phyloP scores from a whole-genome alignment of 2,113 vertebrate genomes.

The Colius striatus region DNA sequence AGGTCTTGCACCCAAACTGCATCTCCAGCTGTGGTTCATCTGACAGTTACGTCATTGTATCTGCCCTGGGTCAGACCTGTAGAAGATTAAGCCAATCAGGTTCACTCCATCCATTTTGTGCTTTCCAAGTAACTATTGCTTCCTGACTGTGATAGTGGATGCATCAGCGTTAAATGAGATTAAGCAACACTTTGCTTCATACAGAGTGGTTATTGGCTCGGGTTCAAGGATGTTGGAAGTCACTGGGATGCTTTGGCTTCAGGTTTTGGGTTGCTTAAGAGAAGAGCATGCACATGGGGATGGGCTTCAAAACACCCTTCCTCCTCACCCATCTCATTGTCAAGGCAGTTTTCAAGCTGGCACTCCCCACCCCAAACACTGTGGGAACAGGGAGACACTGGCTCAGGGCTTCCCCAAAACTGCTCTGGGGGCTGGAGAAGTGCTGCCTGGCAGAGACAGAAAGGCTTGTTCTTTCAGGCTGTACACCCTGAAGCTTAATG shows the following conservation, averaged over 20 bases:
- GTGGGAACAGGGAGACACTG: rapidly evolving
- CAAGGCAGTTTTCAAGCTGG: not conserved
- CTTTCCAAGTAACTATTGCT: not conserved
- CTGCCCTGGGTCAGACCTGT: not conserved
- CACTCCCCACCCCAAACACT: rapidly evolving
- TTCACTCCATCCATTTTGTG: not conserved
- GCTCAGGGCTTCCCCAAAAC: not conserved
- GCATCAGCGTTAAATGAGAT: not conserved
- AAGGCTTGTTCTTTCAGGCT: not conserved
- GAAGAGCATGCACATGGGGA: rapidly evolving
- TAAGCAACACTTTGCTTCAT: not conserved
- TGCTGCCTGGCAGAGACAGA: not conserved
- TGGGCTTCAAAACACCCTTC: not conserved
- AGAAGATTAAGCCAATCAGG: not conserved
- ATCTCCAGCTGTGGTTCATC: not conserved
- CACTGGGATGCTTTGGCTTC: not conserved
- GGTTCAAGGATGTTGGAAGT: not conserved
- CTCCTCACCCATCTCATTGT: not conserved
- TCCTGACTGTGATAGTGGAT: not conserved
- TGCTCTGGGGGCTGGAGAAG: not conserved
- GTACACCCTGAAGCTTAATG: not conserved
- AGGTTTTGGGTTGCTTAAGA: not conserved
- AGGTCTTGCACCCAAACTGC: not conserved
- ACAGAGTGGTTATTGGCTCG: rapidly evolving
- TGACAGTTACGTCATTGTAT: not conserved